Evolutionary conservation across 2,888 invertebrate genomes (phyloP).

Genomic region (Salticus scenicus): DNA sequence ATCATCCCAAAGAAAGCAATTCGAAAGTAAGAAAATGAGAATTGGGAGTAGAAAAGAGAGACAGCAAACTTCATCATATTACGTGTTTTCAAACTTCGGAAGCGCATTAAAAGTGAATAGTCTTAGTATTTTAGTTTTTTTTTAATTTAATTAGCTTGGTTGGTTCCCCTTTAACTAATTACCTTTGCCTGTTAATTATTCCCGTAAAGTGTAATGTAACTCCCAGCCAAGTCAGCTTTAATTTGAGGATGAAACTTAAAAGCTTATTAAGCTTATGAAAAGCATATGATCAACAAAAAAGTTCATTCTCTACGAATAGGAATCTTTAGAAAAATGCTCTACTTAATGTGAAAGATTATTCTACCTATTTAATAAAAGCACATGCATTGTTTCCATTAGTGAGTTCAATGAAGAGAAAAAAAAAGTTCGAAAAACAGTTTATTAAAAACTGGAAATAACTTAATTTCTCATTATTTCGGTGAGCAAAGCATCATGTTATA

Average conservation of each 20-base stretch:
- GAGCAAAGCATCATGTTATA: neutral
- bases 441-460: neutral
- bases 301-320: neutral
- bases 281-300: conserved; percentile 16
- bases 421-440: neutral
- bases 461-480: neutral
- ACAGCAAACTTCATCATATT: neutral
- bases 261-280: conserved; percentile 18
- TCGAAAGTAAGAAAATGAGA: neutral
- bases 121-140: conserved; percentile 17
- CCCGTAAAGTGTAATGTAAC: conserved; percentile 13
- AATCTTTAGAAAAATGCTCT: neutral
- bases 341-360: neutral
- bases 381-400: neutral
- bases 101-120: conserved; percentile 15
- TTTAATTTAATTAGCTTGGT: conserved; percentile 20
- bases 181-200: conserved; percentile 19
- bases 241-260: conserved; percentile 18
- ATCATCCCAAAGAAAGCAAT: neutral
- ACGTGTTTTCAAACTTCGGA: conserved; percentile 16
- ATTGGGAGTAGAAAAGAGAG: neutral
- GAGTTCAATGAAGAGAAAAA: neutral
- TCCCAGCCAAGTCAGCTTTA: conserved; percentile 18
- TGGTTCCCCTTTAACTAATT: conserved; percentile 13
- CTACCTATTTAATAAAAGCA: conserved; percentile 1